phyloP scores from a whole-genome alignment of 53 echinoderm and acorn worm genomes.

The Echinarachnius parma region DNA sequence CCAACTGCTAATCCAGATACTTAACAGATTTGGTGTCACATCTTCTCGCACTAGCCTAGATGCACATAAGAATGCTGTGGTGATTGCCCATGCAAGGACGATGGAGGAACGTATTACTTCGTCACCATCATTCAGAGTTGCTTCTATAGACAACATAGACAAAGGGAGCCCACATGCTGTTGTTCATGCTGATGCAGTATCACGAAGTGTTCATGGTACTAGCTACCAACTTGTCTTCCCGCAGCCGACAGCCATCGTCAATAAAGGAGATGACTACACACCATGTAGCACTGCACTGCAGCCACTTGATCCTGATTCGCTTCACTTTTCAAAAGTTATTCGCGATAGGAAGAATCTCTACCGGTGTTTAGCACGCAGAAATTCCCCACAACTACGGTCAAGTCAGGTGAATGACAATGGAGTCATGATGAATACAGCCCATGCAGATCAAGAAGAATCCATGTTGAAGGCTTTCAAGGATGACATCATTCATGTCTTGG shows the following conservation, averaged over 20 bases:
- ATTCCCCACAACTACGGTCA: background rate
- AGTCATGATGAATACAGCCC: background rate
- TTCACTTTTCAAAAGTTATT: background rate
- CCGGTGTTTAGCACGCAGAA: constrained; percentile 9
- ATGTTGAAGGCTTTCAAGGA: background rate
- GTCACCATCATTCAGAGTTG: background rate
- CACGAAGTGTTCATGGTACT: constrained; percentile 18
- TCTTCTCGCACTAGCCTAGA: background rate
- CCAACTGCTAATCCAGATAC: background rate
- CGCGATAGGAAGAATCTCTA: constrained; percentile 6
- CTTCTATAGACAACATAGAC: constrained; percentile 17
- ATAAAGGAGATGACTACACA: constrained; percentile 2
- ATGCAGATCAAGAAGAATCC: background rate
- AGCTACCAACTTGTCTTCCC: constrained; percentile 10
- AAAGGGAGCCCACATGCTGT: constrained; percentile 16
- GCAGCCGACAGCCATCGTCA: background rate
- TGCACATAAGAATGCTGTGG: constrained; percentile 1
- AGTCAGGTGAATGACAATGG: background rate
- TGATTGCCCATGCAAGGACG: background rate
- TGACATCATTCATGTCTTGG: background rate
- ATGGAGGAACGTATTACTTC: background rate
- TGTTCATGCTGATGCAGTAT: background rate
- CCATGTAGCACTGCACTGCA: background rate
- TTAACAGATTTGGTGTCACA: background rate
- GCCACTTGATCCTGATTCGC: background rate